These are phyloP conservation scores for Acanthurus leucopareius DNA, from an alignment of 2,797 vertebrate species.

Conservation along the genomic window DNA sequence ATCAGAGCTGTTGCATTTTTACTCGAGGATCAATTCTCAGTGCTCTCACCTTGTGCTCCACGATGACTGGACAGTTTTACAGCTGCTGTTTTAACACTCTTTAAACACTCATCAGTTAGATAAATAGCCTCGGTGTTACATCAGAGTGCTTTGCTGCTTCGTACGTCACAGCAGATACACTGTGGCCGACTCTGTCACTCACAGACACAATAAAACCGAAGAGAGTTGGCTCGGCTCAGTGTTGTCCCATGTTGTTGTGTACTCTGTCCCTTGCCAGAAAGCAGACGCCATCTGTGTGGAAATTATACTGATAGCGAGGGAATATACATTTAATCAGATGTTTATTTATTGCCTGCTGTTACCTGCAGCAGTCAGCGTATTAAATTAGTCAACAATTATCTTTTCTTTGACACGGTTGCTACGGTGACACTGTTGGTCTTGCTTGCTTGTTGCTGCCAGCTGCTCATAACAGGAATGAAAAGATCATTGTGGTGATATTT, in stretches of 20 bases:
- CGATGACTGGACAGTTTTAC: conserved; percentile 22
- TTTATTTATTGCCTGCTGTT: conserved; percentile 30
- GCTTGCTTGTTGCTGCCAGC: background rate
- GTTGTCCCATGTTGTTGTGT: conserved; percentile 6
- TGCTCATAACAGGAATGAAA: background rate
- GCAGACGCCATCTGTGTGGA: conserved; percentile 34
- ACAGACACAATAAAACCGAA: background rate
- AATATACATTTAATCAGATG: conserved; percentile 13
- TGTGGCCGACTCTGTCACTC: conserved; percentile 11
- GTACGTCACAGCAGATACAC: conserved; percentile 36
- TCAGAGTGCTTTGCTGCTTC: conserved; percentile 32
- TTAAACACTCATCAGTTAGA: conserved; percentile 35
- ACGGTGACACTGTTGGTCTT: conserved; percentile 18
- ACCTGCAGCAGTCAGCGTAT: conserved; percentile 12
- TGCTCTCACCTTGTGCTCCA: too few species aligned
- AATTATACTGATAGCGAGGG: conserved; percentile 17
- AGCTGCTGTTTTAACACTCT: conserved; percentile 28
- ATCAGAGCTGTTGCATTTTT: too few species aligned
- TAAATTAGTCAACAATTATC: background rate
- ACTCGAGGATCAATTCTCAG: too few species aligned
- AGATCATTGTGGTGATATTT: background rate
- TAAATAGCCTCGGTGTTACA: conserved; percentile 43
- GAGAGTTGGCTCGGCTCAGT: conserved; percentile 4
- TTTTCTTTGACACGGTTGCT: conserved; percentile 6
- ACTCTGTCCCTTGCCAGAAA: conserved; percentile 16